Conservation (phyloP, 2,888 invertebrate species). For the Argyra leucocephala region DNA sequence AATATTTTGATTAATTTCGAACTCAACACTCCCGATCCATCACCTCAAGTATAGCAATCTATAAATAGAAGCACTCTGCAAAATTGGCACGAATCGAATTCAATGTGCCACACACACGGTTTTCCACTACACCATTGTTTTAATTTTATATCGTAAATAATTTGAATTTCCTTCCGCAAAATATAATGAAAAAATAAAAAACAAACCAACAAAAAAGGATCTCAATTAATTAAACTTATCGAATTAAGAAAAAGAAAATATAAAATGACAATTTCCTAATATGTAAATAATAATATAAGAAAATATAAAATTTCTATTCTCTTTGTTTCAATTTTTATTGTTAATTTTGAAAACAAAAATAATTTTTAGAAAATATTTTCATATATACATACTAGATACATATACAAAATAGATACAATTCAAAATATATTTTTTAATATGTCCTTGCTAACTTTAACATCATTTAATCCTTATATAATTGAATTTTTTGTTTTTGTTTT, state of each 20-base stretch:
- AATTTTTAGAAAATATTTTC: too few relatives aligned
- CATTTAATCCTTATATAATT: neutral
- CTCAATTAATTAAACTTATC: constrained; percentile 3
- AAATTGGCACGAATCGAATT: too few relatives aligned
- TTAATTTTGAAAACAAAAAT: neutral
- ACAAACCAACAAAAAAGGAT: too few relatives aligned
- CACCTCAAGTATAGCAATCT: too few relatives aligned
- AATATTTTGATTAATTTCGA: too few relatives aligned
- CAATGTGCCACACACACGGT: too few relatives aligned
- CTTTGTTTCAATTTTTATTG: neutral
- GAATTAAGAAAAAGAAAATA: neutral
- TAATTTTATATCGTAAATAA: neutral
- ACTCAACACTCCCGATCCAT: too few relatives aligned
- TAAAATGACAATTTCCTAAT: neutral
- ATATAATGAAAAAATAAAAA: too few relatives aligned
- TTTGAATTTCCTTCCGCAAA: neutral
- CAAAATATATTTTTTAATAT: neutral
- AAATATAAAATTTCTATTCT: neutral
- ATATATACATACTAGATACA: too few relatives aligned
- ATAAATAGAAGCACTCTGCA: too few relatives aligned
- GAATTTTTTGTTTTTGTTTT: neutral
- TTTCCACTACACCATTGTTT: too few relatives aligned
- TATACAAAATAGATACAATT: neutral
- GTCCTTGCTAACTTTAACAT: neutral
- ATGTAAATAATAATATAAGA: too few relatives aligned